Conservation (phyloP, 2,888 invertebrate species). For the Mechanitis messenoides region DNA sequence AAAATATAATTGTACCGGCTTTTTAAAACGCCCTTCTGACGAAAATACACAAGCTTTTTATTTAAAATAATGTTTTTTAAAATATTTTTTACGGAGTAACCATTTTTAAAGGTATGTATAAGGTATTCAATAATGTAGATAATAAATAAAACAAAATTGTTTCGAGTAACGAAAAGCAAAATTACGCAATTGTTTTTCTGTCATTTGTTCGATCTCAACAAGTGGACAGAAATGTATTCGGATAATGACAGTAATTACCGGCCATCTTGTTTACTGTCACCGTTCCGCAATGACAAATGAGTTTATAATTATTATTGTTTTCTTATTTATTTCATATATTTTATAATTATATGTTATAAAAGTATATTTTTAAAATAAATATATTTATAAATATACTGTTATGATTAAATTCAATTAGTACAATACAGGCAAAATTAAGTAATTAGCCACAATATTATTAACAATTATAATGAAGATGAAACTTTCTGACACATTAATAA, state of each 20-base stretch:
- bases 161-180: too few relatives aligned
- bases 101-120: too few relatives aligned
- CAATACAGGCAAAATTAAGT: too few relatives aligned
- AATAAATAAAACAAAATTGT: too few relatives aligned
- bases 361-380: too few relatives aligned
- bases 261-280: constrained; percentile 31
- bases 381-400: too few relatives aligned
- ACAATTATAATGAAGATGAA: constrained; percentile 1
- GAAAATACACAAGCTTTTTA: neutral
- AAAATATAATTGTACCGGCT: constrained; percentile 30
- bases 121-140: too few relatives aligned
- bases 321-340: constrained; percentile 28
- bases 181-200: neutral
- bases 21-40: constrained; percentile 10
- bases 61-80: too few relatives aligned
- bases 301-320: constrained; percentile 49
- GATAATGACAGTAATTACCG: constrained; percentile 23
- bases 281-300: constrained; percentile 49
- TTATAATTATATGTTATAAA: constrained; percentile 2
- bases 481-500: constrained; percentile 3
- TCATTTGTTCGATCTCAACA: neutral
- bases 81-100: too few relatives aligned
- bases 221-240: constrained; percentile 8
- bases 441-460: neutral
- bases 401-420: too few relatives aligned